Evolutionary conservation across 2,888 invertebrate genomes (phyloP).

Genomic region (Entomobrya multifasciata): DNA sequence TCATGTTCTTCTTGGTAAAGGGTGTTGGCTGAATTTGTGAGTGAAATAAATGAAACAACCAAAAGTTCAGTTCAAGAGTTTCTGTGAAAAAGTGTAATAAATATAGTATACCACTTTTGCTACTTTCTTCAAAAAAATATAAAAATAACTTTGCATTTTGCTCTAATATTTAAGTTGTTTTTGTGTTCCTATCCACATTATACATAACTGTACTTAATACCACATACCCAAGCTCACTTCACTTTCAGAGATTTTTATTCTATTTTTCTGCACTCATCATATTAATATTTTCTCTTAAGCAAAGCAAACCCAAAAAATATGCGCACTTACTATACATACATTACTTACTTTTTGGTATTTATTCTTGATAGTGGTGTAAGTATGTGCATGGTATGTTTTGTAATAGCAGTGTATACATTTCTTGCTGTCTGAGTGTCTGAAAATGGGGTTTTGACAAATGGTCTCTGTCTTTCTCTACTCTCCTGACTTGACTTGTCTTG

Average conservation of each 20-base stretch:
- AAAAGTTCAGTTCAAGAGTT: constrained; percentile 38
- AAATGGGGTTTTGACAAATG: constrained; percentile 69
- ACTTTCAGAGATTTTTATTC: constrained; percentile 29
- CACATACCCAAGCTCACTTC: background rate
- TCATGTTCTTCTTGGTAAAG: background rate
- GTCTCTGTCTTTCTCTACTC: constrained; percentile 69
- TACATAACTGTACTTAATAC: background rate
- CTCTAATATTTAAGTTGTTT: background rate
- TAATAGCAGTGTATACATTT: constrained; percentile 1
- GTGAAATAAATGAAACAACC: background rate
- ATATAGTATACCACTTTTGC: constrained; percentile 1
- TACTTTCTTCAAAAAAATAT: background rate
- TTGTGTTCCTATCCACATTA: background rate
- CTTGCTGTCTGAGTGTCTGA: no score
- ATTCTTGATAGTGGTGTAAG: background rate
- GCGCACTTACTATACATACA: background rate
- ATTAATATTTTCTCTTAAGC: constrained; percentile 4
- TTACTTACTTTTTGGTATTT: background rate
- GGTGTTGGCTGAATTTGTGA: background rate
- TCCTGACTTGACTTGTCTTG: constrained; percentile 65
- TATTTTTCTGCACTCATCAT: constrained; percentile 28
- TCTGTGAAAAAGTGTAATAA: constrained; percentile 14
- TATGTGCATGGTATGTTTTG: constrained; percentile 17
- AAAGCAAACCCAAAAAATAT: background rate
- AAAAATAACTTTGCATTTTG: constrained; percentile 17